Evolutionary conservation across 2,113 vertebrate genomes (phyloP), one percentile per base, ranked within the genome.

Genomic region (Pica pica): DNA sequence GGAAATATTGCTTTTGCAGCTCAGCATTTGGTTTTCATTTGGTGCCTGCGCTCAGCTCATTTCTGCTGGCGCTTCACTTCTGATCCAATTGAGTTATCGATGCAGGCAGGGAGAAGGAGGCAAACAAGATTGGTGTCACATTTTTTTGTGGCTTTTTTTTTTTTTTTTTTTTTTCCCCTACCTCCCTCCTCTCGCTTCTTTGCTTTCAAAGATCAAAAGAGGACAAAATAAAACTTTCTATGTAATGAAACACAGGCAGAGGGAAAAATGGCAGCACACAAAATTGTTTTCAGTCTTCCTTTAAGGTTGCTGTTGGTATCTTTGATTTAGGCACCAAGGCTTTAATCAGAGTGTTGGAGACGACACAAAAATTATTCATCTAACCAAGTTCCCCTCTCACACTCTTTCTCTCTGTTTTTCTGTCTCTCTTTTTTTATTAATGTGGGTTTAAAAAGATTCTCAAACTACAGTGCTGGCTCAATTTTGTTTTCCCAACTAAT

Each of bases 341-440:
- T 98, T 98, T 97, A 98, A 98, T 98, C 96, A 98, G 93, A 81
- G 89, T 97, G 90, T 94, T 97, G 94, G 93, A 96, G 96, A 65
- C 11, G 18, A 94, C 93, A 94, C 86, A 96, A 89, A 94, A 97
- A 95, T 95, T 96, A 96, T 90, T 97, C 95, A 68, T 95, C 94
- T 93, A 94, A 94, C 95, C 52, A 47, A 94, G 91, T 86, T 88
- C 67, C 68, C 50, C 31, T 78, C 63, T 75, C 71, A 87, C 52
- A 53, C 52, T 89, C 28, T 71, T 89, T 81, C 73, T 61, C 42
- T 92, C 52, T 78, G 19, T 13, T 60, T 90, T 82, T 80, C 37
- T 89, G 10, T 65, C 55, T 95, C 39, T 71, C 27, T 94, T 94
- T 83, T 96, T 93, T 95, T 96, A 96, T 97, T 97, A 96, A 96